Evolutionary conservation across 2,797 vertebrate species (phyloP).

Genomic region (Aulostomus chinensis): DNA sequence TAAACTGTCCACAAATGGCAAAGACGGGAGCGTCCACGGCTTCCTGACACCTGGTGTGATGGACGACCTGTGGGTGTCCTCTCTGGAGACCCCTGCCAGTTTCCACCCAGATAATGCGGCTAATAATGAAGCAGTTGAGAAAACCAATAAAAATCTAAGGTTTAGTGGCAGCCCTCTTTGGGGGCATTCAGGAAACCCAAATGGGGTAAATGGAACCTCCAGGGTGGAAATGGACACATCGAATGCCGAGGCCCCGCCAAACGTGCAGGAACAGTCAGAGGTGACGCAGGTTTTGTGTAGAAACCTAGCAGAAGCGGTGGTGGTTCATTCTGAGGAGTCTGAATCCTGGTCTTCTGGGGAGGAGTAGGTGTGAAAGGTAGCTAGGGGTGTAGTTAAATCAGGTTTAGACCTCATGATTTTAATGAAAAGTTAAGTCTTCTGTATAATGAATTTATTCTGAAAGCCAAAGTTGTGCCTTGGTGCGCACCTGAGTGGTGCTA

Average conservation of each 20-base stretch:
- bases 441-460: neutral
- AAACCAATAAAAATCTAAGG: conserved; percentile 42
- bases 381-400: neutral
- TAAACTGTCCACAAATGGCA: conserved; percentile 35
- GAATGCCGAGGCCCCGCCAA: too few species aligned
- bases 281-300: too few species aligned
- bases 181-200: conserved; percentile 35
- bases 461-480: conserved; percentile 61
- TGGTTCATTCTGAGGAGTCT: conserved; percentile 71
- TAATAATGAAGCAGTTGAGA: conserved; percentile 20
- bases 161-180: conserved; percentile 45
- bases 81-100: conserved; percentile 61
- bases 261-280: too few species aligned
- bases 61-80: conserved; percentile 67
- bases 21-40: conserved; percentile 41
- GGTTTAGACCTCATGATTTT: conserved; percentile 9
- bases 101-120: conserved; percentile 37
- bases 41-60: conserved; percentile 51
- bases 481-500: conserved; percentile 19
- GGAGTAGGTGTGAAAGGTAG: conserved; percentile 34
- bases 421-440: too few species aligned
- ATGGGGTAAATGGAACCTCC: conserved; percentile 49
- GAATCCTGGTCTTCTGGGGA: conserved; percentile 79
- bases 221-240: conserved; percentile 24
- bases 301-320: conserved; percentile 9